Evolutionary conservation across 64 coral and sea anemone genomes (phyloP).

Genomic region (Montipora foliosa): DNA sequence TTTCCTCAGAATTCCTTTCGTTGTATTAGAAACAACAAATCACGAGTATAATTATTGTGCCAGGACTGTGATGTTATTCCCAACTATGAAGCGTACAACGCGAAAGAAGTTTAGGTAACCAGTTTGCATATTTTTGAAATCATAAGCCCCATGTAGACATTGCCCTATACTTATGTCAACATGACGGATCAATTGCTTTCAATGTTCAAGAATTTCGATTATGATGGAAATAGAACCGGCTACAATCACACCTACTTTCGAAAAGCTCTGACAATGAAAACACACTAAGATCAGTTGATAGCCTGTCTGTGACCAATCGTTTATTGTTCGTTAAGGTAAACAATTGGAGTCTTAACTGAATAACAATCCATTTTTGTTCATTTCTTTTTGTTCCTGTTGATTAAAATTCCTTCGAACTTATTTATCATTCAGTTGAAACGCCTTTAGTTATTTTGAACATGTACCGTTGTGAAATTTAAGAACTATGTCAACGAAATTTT

Average conservation of each 20-base stretch:
- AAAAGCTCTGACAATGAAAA: not conserved
- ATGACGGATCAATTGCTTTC: not conserved
- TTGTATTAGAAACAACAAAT: not conserved
- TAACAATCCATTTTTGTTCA: not conserved
- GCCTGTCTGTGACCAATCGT: not conserved
- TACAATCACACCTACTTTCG: not conserved
- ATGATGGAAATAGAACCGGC: slow-evolving; percentile 19
- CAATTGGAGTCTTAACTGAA: not conserved
- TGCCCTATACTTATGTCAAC: slow-evolving; percentile 15
- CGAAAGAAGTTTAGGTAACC: not conserved
- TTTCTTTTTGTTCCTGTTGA: not conserved
- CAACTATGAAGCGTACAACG: too few relatives aligned
- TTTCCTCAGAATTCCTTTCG: too few relatives aligned
- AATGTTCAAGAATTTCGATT: slow-evolving; percentile 8
- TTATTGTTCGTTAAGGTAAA: not conserved
- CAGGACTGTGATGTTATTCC: too few relatives aligned
- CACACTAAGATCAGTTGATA: not conserved
- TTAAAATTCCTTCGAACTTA: not conserved
- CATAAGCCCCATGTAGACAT: slow-evolving; percentile 42
- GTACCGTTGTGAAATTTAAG: too few relatives aligned
- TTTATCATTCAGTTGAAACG: not conserved
- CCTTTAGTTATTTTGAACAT: not conserved
- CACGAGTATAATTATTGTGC: too few relatives aligned
- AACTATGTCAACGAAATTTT: too few relatives aligned
- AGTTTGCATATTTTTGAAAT: slow-evolving; percentile 40